These are phyloP conservation scores for Mastacembelus armatus DNA, from an alignment of 2,797 vertebrate species.

Conservation along the genomic window DNA sequence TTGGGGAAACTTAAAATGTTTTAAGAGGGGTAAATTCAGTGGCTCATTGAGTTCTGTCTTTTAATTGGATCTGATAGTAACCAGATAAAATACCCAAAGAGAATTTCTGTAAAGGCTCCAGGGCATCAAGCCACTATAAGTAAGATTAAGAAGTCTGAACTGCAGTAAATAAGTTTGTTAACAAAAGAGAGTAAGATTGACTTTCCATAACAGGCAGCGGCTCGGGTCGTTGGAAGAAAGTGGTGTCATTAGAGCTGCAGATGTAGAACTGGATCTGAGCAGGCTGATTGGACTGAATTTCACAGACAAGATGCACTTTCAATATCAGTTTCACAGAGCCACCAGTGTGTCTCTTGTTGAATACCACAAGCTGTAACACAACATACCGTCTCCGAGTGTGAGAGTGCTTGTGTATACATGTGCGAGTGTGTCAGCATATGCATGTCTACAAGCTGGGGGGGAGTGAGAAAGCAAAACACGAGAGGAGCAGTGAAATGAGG, in stretches of 20 bases:
- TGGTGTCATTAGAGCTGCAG: not conserved
- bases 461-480: constrained; percentile 52
- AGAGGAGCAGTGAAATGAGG: constrained; percentile 62
- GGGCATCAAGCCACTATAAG: not conserved
- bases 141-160: constrained; percentile 3
- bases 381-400: constrained; percentile 27
- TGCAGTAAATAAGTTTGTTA: constrained; percentile 17
- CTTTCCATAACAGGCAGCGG: constrained; percentile 6
- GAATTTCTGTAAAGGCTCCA: not conserved
- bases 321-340: constrained; percentile 25
- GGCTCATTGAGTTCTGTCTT: not conserved
- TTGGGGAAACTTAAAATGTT: not conserved
- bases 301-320: not conserved
- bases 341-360: constrained; percentile 30
- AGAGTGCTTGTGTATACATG: constrained; percentile 29
- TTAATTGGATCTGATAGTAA: not conserved
- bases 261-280: constrained; percentile 9
- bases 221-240: constrained; percentile 15
- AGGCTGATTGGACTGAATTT: not conserved
- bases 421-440: constrained; percentile 58
- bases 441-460: constrained; percentile 49
- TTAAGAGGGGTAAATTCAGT: too few relatives aligned
- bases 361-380: constrained; percentile 27
- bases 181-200: constrained; percentile 5
- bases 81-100: not conserved